Base-by-base conservation (phyloP, 2,888 invertebrate genomes). In the Timema cristinae region DNA sequence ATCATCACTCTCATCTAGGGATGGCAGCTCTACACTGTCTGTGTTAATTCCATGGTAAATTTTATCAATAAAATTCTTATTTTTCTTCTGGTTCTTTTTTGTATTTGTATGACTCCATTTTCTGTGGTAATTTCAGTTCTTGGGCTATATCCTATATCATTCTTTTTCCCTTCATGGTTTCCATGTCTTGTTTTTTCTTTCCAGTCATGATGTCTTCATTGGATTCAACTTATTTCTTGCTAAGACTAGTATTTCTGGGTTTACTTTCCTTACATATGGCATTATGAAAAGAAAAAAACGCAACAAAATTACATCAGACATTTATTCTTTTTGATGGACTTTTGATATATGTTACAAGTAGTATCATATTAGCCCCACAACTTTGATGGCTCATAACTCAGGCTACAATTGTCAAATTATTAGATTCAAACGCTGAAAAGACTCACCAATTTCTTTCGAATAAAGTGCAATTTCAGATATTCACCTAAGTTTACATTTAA, bases 81-180 rank as follows among this genome's bases (percentile, higher is more conserved):
- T 52, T 52, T 52, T 52, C 10, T 56, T 56, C 7, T 56, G n/a
- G 7, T 56, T 56, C 56, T 16, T 8, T 10, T 16, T 56, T 56
- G 56, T 56, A 56, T 7, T 13, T 56, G 56, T 56, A 11, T 7
- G 13, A 13, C n/a, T 56, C 56, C 56, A 56, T 56, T 56, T 56
- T 10, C 56, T 15, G 56, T 56, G 56, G 56, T 56, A 56, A 4
- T 56, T 56, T 56, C n/a, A 56, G 7, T 56, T 56, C 56, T 56
- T 56, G 56, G 56, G 10, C 56, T 56, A 56, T 56, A 5, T 4
- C 32, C 32, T n/a, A 11, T 2, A 56, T 13, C 56, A 56, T 56
- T 56, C 56, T 11, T 56, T 56, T 56, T 56, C 5, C 56, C 56
- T 56, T 56, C 7, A 56, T 56, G 56, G 56, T 56, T 56, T 56